These are phyloP conservation scores for Oreochromis niloticus DNA, from an alignment of 2,113 vertebrate species.

Conservation along the genomic window DNA sequence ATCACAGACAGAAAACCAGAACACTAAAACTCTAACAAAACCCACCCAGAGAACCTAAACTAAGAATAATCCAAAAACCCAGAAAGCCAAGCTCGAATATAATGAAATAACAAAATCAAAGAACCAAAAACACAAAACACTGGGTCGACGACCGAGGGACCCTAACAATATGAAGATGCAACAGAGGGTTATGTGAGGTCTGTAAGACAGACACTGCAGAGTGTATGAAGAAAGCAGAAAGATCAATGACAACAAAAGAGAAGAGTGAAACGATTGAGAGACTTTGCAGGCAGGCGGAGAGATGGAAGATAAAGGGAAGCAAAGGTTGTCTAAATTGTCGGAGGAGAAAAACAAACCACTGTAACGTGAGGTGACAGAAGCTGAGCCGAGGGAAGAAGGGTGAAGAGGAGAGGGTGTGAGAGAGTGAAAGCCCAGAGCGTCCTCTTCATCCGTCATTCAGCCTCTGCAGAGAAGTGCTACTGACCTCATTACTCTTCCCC, in stretches of 20 bases:
- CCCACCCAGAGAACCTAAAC: too few relatives aligned
- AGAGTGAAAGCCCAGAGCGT: neutral
- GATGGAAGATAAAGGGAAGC: neutral
- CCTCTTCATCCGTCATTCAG: neutral
- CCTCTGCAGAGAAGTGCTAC: conserved; percentile 38
- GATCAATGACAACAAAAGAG: neutral
- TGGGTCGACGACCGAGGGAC: too few relatives aligned
- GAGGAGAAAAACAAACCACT: neutral
- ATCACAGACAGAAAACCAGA: too few relatives aligned
- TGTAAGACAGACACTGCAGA: neutral
- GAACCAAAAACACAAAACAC: too few relatives aligned
- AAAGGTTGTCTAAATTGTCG: neutral
- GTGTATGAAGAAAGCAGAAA: neutral
- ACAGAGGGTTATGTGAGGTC: neutral
- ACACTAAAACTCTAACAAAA: too few relatives aligned
- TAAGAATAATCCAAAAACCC: too few relatives aligned
- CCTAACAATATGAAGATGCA: too few relatives aligned
- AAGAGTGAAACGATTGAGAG: neutral
- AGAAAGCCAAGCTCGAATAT: too few relatives aligned
- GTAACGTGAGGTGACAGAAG: conserved; percentile 13
- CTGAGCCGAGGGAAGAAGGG: neutral
- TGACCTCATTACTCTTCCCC: conserved; percentile 58
- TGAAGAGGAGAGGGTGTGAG: neutral
- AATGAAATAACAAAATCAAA: too few relatives aligned
- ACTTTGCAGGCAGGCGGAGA: neutral